Percentiles rank a stretch among this genome's conserved stretches.
Evolutionary conservation across 2,113 vertebrate genomes (phyloP).

Genomic region (Seriola quinqueradiata): DNA sequence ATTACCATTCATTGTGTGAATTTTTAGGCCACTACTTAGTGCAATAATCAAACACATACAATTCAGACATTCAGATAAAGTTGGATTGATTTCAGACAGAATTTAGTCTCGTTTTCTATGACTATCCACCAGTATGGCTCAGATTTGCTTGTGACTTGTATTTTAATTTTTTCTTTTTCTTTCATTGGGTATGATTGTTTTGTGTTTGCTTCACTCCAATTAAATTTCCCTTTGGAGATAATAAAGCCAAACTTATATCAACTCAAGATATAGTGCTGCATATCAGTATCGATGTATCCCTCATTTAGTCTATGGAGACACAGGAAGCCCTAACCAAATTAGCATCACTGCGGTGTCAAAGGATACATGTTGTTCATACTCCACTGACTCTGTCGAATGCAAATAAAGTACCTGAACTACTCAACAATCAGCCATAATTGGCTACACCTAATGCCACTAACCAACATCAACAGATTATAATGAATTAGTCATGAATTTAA

Average conservation of each 20-base stretch:
- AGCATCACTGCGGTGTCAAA: conserved; percentile 61
- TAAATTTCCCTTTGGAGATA: conserved; percentile 10
- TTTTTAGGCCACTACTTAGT: not conserved
- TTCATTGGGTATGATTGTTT: not conserved
- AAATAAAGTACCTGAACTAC: conserved; percentile 58
- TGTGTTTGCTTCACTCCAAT: conserved; percentile 9
- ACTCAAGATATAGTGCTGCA: not conserved
- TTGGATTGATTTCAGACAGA: not conserved
- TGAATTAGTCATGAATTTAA: conserved; percentile 65
- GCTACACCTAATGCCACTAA: conserved; percentile 64
- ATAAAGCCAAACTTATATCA: conserved; percentile 12
- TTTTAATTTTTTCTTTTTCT: not conserved
- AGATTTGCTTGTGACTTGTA: not conserved
- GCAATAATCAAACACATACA: not conserved
- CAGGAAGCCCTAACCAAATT: conserved; percentile 24
- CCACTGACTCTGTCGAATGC: conserved; percentile 47
- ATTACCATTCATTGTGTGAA: not conserved
- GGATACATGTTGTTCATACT: conserved; percentile 60
- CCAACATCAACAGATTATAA: conserved; percentile 57
- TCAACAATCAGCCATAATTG: conserved; percentile 71
- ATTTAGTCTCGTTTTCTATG: not conserved
- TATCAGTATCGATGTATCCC: conserved; percentile 14
- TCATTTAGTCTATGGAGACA: not conserved
- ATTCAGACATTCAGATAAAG: not conserved
- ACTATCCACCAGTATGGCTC: not conserved